Evolutionary conservation across 2,888 invertebrate genomes (phyloP).

Genomic region (Anthoptus insignis): DNA sequence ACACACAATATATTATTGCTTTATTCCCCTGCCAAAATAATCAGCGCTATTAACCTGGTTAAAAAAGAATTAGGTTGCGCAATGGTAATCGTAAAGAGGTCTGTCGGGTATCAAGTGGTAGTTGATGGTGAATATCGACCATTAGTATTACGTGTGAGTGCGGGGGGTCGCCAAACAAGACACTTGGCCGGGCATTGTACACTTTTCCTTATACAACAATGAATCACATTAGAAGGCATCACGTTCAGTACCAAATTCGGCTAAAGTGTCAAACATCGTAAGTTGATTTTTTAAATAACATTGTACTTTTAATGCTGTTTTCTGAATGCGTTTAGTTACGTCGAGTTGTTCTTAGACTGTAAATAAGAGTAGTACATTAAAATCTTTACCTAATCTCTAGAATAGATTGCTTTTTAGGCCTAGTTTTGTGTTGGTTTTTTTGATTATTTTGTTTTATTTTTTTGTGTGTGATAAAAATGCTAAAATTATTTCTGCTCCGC

Average conservation of each 20-base stretch:
- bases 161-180: slow-evolving; percentile 76
- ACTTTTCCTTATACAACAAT: slow-evolving; percentile 52
- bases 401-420: too few species aligned
- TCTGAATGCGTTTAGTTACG: too few species aligned
- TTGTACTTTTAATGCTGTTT: too few species aligned
- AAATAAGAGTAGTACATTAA: too few species aligned
- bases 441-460: too few species aligned
- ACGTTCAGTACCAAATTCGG: slow-evolving; percentile 7
- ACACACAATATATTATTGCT: slow-evolving; percentile 18
- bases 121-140: slow-evolving; percentile 73
- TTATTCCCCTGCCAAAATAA: slow-evolving; percentile 48
- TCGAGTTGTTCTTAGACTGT: too few species aligned
- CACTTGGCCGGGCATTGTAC: slow-evolving; percentile 49
- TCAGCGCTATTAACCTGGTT: slow-evolving; percentile 65
- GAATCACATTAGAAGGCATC: slow-evolving; percentile 42
- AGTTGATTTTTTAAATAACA: too few species aligned
- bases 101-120: slow-evolving; percentile 49
- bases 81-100: slow-evolving; percentile 62
- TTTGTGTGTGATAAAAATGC: too few species aligned
- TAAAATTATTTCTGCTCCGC: too few species aligned
- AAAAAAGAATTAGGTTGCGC: slow-evolving; percentile 64
- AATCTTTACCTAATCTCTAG: too few species aligned
- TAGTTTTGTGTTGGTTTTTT: too few species aligned
- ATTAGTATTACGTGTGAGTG: slow-evolving; percentile 71
- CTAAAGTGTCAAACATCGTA: too few species aligned